A percentile compares a stretch with the other conserved stretches of the same genome.
Evolutionary conservation across 2,797 vertebrate genomes (phyloP).

Genomic region (Poeciliopsis infans): DNA sequence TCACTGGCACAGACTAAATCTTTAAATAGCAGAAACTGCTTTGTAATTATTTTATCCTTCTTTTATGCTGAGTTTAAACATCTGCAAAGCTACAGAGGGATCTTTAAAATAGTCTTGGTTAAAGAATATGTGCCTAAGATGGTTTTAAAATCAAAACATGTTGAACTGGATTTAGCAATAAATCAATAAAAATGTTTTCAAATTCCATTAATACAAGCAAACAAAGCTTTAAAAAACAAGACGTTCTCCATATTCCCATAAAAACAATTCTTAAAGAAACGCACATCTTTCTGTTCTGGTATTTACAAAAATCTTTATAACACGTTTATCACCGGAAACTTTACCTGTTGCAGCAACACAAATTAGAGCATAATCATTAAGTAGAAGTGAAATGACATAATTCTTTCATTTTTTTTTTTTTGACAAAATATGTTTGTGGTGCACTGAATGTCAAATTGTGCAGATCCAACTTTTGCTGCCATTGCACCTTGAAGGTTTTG

Average conservation of each 20-base stretch:
- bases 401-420: neutral
- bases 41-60: neutral
- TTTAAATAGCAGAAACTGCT: neutral
- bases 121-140: neutral
- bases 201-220: neutral
- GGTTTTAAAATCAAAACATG: neutral
- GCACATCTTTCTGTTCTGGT: neutral
- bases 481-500: neutral
- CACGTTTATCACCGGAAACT: neutral
- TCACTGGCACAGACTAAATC: slow-evolving; percentile 23
- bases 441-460: neutral
- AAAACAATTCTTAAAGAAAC: neutral
- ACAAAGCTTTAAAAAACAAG: neutral
- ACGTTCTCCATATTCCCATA: neutral
- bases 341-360: neutral
- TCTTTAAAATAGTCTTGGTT: neutral
- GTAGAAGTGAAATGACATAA: neutral
- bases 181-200: neutral
- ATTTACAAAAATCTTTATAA: too few relatives aligned
- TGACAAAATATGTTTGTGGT: neutral
- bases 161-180: neutral
- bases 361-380: neutral
- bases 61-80: slow-evolving; percentile 22
- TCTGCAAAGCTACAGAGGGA: slow-evolving; percentile 11
- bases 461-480: neutral